Conservation (phyloP, 1,140 invertebrate species). For the Luehdorfia chinensis region DNA sequence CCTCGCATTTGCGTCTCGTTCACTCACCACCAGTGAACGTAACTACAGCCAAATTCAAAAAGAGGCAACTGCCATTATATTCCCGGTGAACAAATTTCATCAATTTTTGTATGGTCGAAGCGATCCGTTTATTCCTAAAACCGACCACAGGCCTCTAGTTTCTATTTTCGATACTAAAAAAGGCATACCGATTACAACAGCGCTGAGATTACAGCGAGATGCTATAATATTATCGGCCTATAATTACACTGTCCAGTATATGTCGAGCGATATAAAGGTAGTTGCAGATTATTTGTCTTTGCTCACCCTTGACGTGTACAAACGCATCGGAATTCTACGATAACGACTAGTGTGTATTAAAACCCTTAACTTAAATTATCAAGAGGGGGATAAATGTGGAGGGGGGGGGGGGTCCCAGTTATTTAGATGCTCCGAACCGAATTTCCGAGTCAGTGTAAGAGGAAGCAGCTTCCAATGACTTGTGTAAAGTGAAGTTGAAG, state of each 20-base stretch:
- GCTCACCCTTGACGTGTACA: too few species aligned
- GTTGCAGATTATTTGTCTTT: slow-evolving; percentile 23
- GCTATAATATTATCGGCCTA: slow-evolving; percentile 23
- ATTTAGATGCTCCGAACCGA: too few species aligned
- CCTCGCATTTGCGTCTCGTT: slow-evolving; percentile 63
- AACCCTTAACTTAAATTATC: too few species aligned
- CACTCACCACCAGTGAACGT: slow-evolving; percentile 54
- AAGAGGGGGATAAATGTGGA: too few species aligned
- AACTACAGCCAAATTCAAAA: slow-evolving; percentile 73
- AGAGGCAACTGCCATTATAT: slow-evolving; percentile 73
- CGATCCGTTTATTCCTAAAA: slow-evolving; percentile 27
- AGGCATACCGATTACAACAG: slow-evolving; percentile 23
- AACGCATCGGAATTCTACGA: too few species aligned
- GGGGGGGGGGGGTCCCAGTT: too few species aligned
- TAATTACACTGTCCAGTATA: slow-evolving; percentile 27
- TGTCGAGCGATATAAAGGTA: slow-evolving; percentile 19
- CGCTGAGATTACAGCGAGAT: slow-evolving; percentile 24
- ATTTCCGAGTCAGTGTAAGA: too few species aligned
- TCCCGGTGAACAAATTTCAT: slow-evolving; percentile 58
- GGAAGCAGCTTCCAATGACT: too few species aligned
- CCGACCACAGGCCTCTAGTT: slow-evolving; percentile 26
- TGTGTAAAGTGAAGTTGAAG: too few species aligned
- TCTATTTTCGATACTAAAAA: slow-evolving; percentile 25
- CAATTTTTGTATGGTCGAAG: slow-evolving; percentile 52
- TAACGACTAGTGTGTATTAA: too few species aligned